These are phyloP conservation scores for Staurois parvus DNA, from an alignment of 2,797 vertebrate genomes.

Conservation along the genomic window DNA sequence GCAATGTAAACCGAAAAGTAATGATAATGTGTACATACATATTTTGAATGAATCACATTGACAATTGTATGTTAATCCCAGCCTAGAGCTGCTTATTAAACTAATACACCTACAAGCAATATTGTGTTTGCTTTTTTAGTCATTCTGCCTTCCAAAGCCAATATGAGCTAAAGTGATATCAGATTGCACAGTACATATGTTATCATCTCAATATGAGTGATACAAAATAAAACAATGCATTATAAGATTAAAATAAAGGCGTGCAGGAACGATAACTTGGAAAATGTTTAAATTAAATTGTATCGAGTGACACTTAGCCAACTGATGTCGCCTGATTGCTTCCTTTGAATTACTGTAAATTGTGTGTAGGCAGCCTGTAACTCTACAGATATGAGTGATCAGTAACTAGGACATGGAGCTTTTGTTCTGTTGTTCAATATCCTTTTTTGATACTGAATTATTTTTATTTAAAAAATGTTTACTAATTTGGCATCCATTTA, in stretches of 20 bases:
- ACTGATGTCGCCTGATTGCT: background rate
- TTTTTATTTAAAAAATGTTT: no score
- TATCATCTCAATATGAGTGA: conserved; percentile 12
- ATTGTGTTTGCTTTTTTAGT: conserved; percentile 36
- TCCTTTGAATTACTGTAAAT: background rate
- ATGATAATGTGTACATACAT: background rate
- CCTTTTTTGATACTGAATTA: no score
- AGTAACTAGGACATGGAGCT: background rate
- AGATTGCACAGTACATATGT: background rate
- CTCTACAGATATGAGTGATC: background rate
- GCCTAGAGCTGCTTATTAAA: conserved; percentile 36
- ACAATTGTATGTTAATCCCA: conserved; percentile 32
- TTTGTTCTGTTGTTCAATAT: background rate
- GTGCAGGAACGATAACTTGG: background rate
- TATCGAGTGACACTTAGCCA: background rate
- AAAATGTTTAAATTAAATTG: background rate
- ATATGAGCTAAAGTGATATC: conserved; percentile 23
- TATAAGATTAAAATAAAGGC: background rate
- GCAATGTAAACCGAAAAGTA: conserved; percentile 15
- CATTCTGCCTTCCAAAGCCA: conserved; percentile 39
- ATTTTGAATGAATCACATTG: conserved; percentile 24
- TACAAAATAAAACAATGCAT: background rate
- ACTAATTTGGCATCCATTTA: no score
- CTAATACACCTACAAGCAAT: conserved; percentile 45
- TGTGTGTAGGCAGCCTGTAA: background rate